Percentiles rank a stretch among this genome's conserved stretches.
These are phyloP conservation scores for Arrhamphus sclerolepis DNA, from an alignment of 2,797 vertebrate species.

Conservation along the genomic window DNA sequence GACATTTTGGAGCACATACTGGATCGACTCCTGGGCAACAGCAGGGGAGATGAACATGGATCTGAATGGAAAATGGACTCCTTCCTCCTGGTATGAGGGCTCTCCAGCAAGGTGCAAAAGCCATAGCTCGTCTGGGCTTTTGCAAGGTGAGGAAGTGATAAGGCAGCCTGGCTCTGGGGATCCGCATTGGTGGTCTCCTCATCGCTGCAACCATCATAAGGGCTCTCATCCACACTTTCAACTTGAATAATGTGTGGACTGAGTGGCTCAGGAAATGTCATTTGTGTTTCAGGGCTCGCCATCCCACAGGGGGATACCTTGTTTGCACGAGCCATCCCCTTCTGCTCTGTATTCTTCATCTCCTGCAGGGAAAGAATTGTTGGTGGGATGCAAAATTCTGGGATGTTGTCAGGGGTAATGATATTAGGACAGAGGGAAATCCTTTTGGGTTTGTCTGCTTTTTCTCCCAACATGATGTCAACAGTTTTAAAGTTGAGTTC, in stretches of 20 bases:
- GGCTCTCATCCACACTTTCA: constrained; percentile 85
- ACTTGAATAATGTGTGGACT: constrained; percentile 87
- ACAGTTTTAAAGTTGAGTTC: constrained; percentile 77
- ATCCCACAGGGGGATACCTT: constrained; percentile 55
- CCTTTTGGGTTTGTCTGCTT: constrained; percentile 71
- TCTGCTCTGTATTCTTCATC: constrained; percentile 57
- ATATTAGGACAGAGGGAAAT: constrained; percentile 86
- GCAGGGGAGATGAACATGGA: constrained; percentile 71
- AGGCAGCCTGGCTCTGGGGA: constrained; percentile 86
- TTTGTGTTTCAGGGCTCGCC: constrained; percentile 54
- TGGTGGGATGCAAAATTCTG: constrained; percentile 94
- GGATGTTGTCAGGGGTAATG: constrained; percentile 92
- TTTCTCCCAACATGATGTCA: constrained; percentile 82
- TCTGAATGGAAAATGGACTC: constrained; percentile 91
- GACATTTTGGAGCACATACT: constrained; percentile 73
- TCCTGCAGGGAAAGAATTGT: constrained; percentile 77
- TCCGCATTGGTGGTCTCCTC: constrained; percentile 88
- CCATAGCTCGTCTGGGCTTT: constrained; percentile 90
- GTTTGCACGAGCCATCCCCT: constrained; percentile 42
- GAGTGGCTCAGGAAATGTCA: constrained; percentile 36
- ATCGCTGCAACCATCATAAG: constrained; percentile 73
- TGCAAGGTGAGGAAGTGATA: constrained; percentile 83
- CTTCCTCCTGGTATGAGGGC: constrained; percentile 91
- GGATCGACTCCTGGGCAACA: constrained; percentile 79
- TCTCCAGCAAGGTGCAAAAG: constrained; percentile 93